Base-by-base conservation (phyloP, 2,797 vertebrate genomes). In the Podarcis siculus region DNA sequence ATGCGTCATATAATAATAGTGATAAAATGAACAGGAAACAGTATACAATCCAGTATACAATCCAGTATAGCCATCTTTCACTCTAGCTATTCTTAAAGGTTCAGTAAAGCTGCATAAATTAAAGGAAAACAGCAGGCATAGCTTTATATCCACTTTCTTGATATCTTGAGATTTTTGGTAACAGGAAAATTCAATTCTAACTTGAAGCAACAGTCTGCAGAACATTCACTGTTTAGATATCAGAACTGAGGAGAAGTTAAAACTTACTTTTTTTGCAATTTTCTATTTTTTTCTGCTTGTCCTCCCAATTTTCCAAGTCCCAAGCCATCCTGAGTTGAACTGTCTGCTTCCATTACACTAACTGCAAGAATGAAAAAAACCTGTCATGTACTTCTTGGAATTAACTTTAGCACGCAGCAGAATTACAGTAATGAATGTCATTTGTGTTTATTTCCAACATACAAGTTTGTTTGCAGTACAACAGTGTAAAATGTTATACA, bases 191-290 rank as follows among this genome's bases (percentile, higher is more conserved):
- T 66, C 25, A 81, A 37, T 8, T 15, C 23, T 37, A 66, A 13
- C 3, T 55, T 30, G 45, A 66, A 37, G 15, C 5, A 35, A 79
- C 19, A 66, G 25, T 37, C 7, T 67, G 61, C 6, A 69, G 25
- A 35, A 42, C 25, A 39, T 23, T 39, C 58, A 42, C 23, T 69
- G 39, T 42, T 82, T n/a, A 69, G 39, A 82, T 27, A n/a, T 69
- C 15, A 69, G 30, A 67, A 66, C 2, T 37, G 9, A 39, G 2
- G 19, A 39, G 12, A 21, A 69, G 30, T 79, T 42, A 25, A 58
- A 79, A 96, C 98, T 97, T 96, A 99, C 99, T 99, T 99, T 94
- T 99, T 99, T 95, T 99, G 98, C 92, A 99, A 97, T 96, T 99
- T 99, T 85, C 98, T 96, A 94, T 98, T 99, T 94, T 99, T 99